Evolutionary conservation across 2,113 vertebrate genomes (phyloP).

Genomic region (Crocuta crocuta): DNA sequence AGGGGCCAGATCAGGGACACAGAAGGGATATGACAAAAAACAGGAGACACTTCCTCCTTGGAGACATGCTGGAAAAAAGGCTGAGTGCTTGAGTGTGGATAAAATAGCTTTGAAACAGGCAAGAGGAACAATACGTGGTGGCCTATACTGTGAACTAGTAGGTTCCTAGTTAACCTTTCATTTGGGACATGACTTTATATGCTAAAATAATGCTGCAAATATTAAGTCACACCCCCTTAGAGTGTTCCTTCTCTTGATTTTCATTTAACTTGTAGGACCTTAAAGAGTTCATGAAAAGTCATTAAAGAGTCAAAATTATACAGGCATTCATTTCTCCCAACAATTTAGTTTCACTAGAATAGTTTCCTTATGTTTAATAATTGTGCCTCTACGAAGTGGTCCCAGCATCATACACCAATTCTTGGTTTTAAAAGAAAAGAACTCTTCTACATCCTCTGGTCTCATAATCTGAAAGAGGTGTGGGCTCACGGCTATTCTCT

Average conservation of each 20-base stretch:
- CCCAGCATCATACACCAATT: not conserved
- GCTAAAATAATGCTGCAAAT: not conserved
- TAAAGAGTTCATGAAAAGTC: not conserved
- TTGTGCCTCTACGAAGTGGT: not conserved
- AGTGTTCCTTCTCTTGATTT: not conserved
- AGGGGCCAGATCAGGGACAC: not conserved
- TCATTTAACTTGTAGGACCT: not conserved
- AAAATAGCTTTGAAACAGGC: not conserved
- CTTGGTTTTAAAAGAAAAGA: slow-evolving; percentile 50
- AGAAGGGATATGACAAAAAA: not conserved
- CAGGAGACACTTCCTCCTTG: not conserved
- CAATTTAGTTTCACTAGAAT: slow-evolving; percentile 33
- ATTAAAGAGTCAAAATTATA: not conserved
- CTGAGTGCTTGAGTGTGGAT: not conserved
- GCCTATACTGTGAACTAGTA: not conserved
- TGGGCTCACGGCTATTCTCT: not conserved
- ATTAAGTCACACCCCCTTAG: not conserved
- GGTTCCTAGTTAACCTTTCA: not conserved
- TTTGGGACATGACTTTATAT: not conserved
- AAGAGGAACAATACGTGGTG: not conserved
- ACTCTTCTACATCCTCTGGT: not conserved
- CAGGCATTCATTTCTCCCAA: slow-evolving; percentile 7
- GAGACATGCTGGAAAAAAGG: not conserved
- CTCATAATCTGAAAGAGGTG: not conserved
- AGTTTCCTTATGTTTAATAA: slow-evolving; percentile 30